Base-by-base conservation (phyloP, 2,888 invertebrate genomes). In the Euproctis similis region DNA sequence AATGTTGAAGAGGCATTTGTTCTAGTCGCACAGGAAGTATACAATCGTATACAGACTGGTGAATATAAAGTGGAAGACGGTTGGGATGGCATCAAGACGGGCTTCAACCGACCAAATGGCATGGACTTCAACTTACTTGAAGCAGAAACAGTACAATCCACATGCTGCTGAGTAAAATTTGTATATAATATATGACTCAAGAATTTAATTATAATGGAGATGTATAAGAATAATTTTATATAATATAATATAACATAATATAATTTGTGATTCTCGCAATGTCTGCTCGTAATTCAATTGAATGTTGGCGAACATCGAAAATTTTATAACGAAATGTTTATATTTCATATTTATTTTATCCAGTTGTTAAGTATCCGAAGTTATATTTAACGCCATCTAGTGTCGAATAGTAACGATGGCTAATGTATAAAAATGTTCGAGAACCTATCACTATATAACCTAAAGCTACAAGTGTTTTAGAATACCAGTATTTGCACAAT, bases 21-120 rank as follows among this genome's bases (percentile, higher is more conserved):
- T 33, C 88, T 91, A 46, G 92, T 98, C 10, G 95, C 97, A 28
- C 94, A 95, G 75, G 96, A 97, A 72, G 93, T 94, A 2, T 94
- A 94, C 72, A 92, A 93, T 59, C 89, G 95, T 65, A 93, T 98
- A 56, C 92, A 94, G 59, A 92, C 91, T 8, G 97, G 97, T 8
- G 95, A 96, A 80, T 96, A 97, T 64, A 93, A 93, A 69, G 89
- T 95, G 1, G 95, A 95, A 62, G 97, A 97, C 42, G 97, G 96
- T 8, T 97, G 97, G 97, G 97, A 98, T 60, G 97, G 98, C 3
- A 96, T 98, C 30, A 97, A 97, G 75, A 93, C 94, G 16, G 97
- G 97, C 12, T 95, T 94, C 74, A 90, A 92, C 46, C 78, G 93
- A 48, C 93, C 93, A 12, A 92, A 91, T 42, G 92, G 92, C 37